phyloP scores from a whole-genome alignment of 1,140 invertebrate species.

The Orussus abietinus region DNA sequence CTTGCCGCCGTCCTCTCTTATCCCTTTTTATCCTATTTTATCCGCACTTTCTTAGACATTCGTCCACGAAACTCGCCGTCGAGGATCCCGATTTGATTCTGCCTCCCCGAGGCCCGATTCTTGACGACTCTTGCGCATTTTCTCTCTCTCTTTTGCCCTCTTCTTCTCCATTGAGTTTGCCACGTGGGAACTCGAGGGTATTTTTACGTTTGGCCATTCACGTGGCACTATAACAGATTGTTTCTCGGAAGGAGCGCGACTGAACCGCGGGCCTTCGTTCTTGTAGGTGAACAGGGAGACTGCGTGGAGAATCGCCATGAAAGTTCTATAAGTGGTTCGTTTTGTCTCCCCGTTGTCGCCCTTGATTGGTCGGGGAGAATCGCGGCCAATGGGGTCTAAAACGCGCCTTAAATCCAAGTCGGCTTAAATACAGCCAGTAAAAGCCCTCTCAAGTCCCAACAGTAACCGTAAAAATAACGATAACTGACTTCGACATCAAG shows the following conservation, averaged over 20 bases:
- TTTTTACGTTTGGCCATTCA: slow-evolving; percentile 11
- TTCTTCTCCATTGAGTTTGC: slow-evolving; percentile 5
- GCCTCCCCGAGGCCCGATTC: background rate
- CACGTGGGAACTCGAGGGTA: slow-evolving; percentile 8
- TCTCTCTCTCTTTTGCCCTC: background rate
- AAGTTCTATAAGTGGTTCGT: slow-evolving; percentile 9
- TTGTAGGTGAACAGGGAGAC: slow-evolving; percentile 1
- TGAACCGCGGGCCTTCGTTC: background rate
- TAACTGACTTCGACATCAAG: too few species aligned
- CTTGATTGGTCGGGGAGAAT: background rate
- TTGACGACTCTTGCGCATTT: background rate
- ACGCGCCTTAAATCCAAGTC: too few species aligned
- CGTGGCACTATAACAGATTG: slow-evolving; percentile 8
- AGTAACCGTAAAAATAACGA: too few species aligned
- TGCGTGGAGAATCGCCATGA: slow-evolving; percentile 9
- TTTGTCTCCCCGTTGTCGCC: slow-evolving; percentile 9
- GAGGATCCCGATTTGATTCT: too few species aligned
- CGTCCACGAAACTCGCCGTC: too few species aligned
- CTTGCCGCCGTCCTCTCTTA: background rate
- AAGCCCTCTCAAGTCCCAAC: too few species aligned
- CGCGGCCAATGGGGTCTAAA: background rate
- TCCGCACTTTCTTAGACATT: background rate
- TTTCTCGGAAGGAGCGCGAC: slow-evolving; percentile 8
- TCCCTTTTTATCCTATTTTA: background rate
- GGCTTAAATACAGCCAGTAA: too few species aligned